Base-by-base conservation (phyloP, 2,113 vertebrate species). In the Trachemys scripta region DNA sequence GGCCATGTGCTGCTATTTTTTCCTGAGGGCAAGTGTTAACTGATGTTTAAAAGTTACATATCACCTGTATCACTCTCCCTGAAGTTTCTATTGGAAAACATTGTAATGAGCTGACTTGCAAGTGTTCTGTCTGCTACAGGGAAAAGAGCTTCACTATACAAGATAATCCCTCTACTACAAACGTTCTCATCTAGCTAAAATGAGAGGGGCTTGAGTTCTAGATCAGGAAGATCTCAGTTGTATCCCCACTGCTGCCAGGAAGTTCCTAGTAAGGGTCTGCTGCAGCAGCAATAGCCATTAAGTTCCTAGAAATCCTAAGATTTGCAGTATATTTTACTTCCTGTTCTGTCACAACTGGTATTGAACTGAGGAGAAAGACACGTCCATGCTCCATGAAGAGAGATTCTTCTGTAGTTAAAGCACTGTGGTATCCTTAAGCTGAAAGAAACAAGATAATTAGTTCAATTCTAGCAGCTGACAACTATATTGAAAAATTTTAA, bases 391-490 rank as follows among this genome's bases (percentile, higher is more conserved):
- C 49, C 19, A 20, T 35, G 47, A 45, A 94, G 29, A 6, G 42
- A 80, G 38, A 20, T 72, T 96, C 80, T 22, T 51, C 38, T 10
- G 45, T 10, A 53, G 53, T 54, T 84, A 78, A 65, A 85, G 80
- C 19, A 0, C 2, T 69, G 10, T 2, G 14, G 3, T 84, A 54
- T n/a, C 85, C 80, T 86, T 54, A 14, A 2, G 16, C 96, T 96
- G 92, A 92, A 97, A 97, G 82, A 95, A 1, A 89, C 14, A 88
- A 42, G 50, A 3, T 4, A 27, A 85, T 57, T 5, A 75, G 5
- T 62, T 91, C 0, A 11, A 24, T 20, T 25, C 14, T 16, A 25
- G 27, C 12, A 95, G 25, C 56, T n/a, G 75, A 47, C 10, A 38
- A 72, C 16, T 69, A n/a, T 16, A 35, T 45, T 76, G 7, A 47